These are phyloP conservation scores for Perizoma flavofasciatum DNA, from an alignment of 2,888 invertebrate species.

Conservation along the genomic window DNA sequence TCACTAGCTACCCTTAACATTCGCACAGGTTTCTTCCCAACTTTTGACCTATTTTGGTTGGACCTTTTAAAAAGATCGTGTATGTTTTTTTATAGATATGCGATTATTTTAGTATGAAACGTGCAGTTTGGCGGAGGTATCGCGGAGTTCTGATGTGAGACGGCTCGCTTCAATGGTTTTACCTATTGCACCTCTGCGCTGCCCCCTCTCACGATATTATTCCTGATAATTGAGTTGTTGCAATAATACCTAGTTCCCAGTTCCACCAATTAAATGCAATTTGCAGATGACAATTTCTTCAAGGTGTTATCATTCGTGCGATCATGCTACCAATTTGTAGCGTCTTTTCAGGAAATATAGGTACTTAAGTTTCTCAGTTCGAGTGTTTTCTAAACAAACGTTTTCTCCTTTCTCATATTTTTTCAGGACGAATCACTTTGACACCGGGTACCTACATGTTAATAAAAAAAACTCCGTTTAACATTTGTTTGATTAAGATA, in stretches of 20 bases:
- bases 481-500: too few species aligned
- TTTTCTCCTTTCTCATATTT: too few species aligned
- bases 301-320: constrained; percentile 7
- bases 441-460: too few species aligned
- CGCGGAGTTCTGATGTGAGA: constrained; percentile 53
- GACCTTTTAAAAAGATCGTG: background rate
- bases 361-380: too few species aligned
- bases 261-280: constrained; percentile 39
- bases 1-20: constrained; percentile 60
- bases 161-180: constrained; percentile 58
- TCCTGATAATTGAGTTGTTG: constrained; percentile 62
- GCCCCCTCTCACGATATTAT: constrained; percentile 62
- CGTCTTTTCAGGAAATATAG: too few species aligned
- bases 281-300: constrained; percentile 31
- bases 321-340: too few species aligned
- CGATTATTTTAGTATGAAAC: constrained; percentile 39
- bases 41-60: too few species aligned
- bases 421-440: too few species aligned
- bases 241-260: constrained; percentile 46
- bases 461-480: too few species aligned
- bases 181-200: constrained; percentile 56
- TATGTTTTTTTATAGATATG: constrained; percentile 17
- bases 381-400: too few species aligned
- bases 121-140: constrained; percentile 53
- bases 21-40: constrained; percentile 50